Percentiles rank a stretch among this genome's conserved stretches.
These are phyloP conservation scores for Macroglossus sobrinus DNA, from an alignment of 2,113 vertebrate genomes.

Conservation along the genomic window DNA sequence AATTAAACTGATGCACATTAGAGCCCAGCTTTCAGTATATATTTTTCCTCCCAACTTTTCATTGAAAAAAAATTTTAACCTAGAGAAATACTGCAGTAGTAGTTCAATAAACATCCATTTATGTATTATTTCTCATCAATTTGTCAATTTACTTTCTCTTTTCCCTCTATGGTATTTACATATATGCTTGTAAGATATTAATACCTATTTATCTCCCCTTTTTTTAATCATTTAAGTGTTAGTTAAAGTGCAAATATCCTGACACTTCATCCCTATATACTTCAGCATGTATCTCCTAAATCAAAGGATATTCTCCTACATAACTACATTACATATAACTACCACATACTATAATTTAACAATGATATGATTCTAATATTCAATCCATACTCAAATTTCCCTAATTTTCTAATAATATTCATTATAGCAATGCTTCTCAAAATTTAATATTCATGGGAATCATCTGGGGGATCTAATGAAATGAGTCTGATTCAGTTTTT, in stretches of 20 bases:
- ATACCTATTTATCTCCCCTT: background rate
- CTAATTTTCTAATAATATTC: background rate
- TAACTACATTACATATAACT: background rate
- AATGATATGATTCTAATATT: background rate
- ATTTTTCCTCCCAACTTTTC: background rate
- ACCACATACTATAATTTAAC: background rate
- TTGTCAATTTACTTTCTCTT: background rate
- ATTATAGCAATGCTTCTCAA: background rate
- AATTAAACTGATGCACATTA: background rate
- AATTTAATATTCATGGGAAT: background rate
- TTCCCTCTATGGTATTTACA: background rate
- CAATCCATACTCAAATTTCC: background rate
- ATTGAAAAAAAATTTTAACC: background rate
- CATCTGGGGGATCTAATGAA: background rate
- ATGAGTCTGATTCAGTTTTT: background rate
- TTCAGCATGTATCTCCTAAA: background rate
- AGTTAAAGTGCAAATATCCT: background rate
- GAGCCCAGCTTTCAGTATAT: background rate
- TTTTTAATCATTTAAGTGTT: background rate
- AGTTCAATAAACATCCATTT: background rate
- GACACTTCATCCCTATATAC: background rate
- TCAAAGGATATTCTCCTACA: background rate
- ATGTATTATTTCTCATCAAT: background rate
- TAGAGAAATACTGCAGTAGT: background rate
- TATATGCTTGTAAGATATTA: background rate